These are phyloP conservation scores for Poliocrania exsul DNA, from an alignment of 2,797 vertebrate genomes.

Conservation along the genomic window DNA sequence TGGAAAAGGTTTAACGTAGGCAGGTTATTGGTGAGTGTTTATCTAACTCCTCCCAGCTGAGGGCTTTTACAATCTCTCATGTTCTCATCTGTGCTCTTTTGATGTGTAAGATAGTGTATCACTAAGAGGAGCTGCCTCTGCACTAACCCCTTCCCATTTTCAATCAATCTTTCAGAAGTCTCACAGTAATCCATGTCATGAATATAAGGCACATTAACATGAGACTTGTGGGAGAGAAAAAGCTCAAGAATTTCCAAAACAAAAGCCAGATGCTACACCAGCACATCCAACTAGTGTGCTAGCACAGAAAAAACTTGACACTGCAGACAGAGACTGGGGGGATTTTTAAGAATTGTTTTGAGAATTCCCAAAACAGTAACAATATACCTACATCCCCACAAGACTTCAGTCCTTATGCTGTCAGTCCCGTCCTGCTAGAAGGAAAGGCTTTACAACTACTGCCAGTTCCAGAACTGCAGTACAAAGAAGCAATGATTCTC, in stretches of 20 bases:
- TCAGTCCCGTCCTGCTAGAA: not conserved
- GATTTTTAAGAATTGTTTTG: not conserved
- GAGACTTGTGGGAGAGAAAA: not conserved
- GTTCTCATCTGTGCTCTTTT: slow-evolving; percentile 61
- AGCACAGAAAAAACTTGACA: not conserved
- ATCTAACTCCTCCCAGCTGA: slow-evolving; percentile 52
- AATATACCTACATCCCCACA: not conserved
- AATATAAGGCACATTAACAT: not conserved
- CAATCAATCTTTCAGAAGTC: not conserved
- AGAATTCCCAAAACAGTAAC: not conserved
- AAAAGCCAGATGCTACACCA: not conserved
- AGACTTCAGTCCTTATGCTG: not conserved
- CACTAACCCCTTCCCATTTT: not conserved
- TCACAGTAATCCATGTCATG: not conserved
- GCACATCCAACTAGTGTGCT: not conserved
- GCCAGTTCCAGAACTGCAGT: not conserved
- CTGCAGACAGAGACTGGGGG: not conserved
- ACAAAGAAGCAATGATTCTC: not conserved
- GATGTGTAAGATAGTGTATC: slow-evolving; percentile 42
- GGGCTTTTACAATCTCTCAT: slow-evolving; percentile 11
- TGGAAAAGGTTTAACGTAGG: slow-evolving; percentile 56
- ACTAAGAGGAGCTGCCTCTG: not conserved
- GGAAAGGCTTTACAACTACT: not conserved
- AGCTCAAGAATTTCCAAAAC: not conserved
- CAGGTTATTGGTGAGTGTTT: slow-evolving; percentile 59